Conservation (phyloP, 1,140 invertebrate genomes). For the Manduca sexta region DNA sequence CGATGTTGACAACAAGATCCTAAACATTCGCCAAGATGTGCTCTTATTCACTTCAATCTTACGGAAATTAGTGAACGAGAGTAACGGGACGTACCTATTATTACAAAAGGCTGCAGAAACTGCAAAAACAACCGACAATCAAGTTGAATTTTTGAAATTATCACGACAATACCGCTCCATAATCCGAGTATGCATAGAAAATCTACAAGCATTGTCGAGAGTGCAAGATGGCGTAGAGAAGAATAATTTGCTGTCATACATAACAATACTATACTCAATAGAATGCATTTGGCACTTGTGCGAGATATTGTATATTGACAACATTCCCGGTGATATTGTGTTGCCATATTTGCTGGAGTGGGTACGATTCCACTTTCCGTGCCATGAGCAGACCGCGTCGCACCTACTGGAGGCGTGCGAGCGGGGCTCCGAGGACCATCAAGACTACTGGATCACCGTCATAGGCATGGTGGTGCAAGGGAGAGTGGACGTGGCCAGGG, state of each 20-base stretch:
- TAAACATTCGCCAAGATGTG: conserved; percentile 76
- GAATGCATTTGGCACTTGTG: conserved; percentile 95
- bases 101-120: conserved; percentile 75
- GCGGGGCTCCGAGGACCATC: conserved; percentile 74
- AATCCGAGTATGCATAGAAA: conserved; percentile 86
- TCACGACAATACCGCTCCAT: conserved; percentile 90
- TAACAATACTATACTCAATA: conserved; percentile 90
- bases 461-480: conserved; percentile 87
- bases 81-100: conserved; percentile 84
- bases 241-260: conserved; percentile 77
- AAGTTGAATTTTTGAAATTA: conserved; percentile 80
- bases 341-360: conserved; percentile 87
- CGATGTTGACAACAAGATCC: conserved; percentile 40
- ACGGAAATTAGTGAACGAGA: conserved; percentile 89
- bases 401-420: conserved; percentile 79
- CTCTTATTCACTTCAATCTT: conserved; percentile 81
- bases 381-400: conserved; percentile 80
- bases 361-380: conserved; percentile 90
- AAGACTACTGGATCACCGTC: conserved; percentile 89
- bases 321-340: conserved; percentile 81
- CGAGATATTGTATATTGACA: conserved; percentile 91
- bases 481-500: conserved; percentile 83
- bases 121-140: conserved; percentile 62
- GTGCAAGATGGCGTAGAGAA: conserved; percentile 72
- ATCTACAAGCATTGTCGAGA: conserved; percentile 78